These are phyloP conservation scores for Meloidogyne chitwoodi DNA, from an alignment of 1,140 invertebrate genomes.

Conservation along the genomic window DNA sequence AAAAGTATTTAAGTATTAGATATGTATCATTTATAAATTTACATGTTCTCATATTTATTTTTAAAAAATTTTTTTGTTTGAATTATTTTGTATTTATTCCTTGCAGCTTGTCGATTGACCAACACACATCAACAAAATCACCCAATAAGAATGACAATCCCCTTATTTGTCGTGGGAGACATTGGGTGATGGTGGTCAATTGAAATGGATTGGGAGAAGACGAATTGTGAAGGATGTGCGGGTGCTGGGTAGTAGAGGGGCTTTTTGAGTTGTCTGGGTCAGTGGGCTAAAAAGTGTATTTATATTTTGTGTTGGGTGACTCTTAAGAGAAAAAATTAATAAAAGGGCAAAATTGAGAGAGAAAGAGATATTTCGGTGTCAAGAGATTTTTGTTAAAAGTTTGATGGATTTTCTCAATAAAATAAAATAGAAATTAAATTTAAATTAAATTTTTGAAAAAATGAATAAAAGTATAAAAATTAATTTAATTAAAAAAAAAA, in stretches of 20 bases:
- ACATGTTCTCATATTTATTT: not conserved
- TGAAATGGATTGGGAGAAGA: not conserved
- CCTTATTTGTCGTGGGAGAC: not conserved
- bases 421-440: no score
- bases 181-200: not conserved
- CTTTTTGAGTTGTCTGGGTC: not conserved
- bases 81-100: not conserved
- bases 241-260: not conserved
- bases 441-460: no score
- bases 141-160: not conserved
- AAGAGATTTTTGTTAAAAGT: not conserved
- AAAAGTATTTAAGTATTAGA: not conserved
- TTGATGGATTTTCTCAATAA: no score
- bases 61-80: not conserved
- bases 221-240: not conserved
- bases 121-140: not conserved
- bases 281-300: not conserved
- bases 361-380: not conserved
- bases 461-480: no score
- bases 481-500: no score
- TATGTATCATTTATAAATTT: not conserved
- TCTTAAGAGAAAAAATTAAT: not conserved
- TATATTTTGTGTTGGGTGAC: not conserved
- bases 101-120: not conserved
- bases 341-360: not conserved